These are phyloP conservation scores for Andricus grossulariae DNA, from an alignment of 1,140 invertebrate species.

Conservation along the genomic window DNA sequence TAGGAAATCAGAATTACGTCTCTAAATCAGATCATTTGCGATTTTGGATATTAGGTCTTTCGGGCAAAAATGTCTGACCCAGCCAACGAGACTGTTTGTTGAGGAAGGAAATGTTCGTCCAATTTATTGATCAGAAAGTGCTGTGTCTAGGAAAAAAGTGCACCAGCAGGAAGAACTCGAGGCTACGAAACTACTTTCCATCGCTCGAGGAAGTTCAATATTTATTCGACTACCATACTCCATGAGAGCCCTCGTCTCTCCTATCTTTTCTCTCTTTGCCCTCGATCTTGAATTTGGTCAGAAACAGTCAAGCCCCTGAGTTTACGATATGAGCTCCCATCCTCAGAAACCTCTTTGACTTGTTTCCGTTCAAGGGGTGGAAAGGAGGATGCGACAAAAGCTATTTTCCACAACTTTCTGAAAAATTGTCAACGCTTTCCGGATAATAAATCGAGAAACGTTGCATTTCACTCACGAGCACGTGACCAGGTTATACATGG, in stretches of 20 bases:
- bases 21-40: neutral
- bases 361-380: neutral
- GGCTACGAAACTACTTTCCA: slow-evolving; percentile 38
- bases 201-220: slow-evolving; percentile 38
- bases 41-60: neutral
- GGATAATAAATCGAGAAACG: slow-evolving; percentile 1
- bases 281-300: slow-evolving; percentile 19
- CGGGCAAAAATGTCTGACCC: slow-evolving; percentile 3
- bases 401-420: slow-evolving; percentile 1
- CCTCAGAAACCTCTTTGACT: neutral
- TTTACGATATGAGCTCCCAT: slow-evolving; percentile 13
- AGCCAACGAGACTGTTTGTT: slow-evolving; percentile 27
- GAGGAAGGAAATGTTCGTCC: slow-evolving; percentile 26
- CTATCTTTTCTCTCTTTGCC: neutral
- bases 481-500: neutral
- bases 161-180: slow-evolving; percentile 7
- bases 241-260: slow-evolving; percentile 12
- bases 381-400: slow-evolving; percentile 13
- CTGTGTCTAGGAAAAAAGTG: slow-evolving; percentile 32
- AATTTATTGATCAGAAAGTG: slow-evolving; percentile 17
- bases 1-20: neutral
- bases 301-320: slow-evolving; percentile 14
- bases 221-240: slow-evolving; percentile 38
- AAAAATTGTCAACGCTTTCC: slow-evolving; percentile 12
- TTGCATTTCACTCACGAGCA: slow-evolving; percentile 3